A percentile compares a stretch with the other conserved stretches of the same genome.
Conservation (phyloP, 2,113 vertebrate species). For the Anhinga rufa region DNA sequence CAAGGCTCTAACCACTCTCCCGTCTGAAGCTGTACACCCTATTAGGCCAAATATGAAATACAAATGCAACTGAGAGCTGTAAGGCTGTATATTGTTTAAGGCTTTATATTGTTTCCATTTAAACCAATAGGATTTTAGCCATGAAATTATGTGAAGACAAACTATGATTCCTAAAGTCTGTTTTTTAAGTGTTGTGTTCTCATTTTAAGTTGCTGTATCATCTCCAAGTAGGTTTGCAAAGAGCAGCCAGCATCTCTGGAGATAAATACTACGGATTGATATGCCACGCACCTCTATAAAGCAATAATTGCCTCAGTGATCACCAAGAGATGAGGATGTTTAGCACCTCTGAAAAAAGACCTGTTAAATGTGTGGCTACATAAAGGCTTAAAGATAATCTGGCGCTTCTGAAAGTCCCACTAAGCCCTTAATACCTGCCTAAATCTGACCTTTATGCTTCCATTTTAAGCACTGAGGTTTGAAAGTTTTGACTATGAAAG, state of each 20-base stretch:
- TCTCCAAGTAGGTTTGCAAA: background rate
- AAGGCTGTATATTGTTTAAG: background rate
- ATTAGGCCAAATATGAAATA: background rate
- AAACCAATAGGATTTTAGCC: background rate
- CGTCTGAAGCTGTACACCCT: background rate
- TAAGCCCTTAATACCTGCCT: background rate
- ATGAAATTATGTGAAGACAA: background rate
- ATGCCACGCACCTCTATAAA: background rate
- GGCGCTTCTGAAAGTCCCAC: background rate
- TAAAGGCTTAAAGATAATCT: background rate
- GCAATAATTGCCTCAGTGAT: background rate
- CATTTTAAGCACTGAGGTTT: background rate
- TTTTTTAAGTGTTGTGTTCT: background rate
- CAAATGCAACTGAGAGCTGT: background rate
- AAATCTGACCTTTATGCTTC: background rate
- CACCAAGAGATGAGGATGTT: background rate
- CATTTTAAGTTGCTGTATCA: background rate
- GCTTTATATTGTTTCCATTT: background rate
- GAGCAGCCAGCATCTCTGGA: background rate
- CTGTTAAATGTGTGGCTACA: background rate
- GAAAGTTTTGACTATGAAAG: background rate
- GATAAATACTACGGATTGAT: background rate
- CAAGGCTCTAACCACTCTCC: background rate
- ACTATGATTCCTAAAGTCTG: background rate
- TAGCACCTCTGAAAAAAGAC: background rate